Conservation (phyloP, 2,797 vertebrate species). For the Podargus strigoides region DNA sequence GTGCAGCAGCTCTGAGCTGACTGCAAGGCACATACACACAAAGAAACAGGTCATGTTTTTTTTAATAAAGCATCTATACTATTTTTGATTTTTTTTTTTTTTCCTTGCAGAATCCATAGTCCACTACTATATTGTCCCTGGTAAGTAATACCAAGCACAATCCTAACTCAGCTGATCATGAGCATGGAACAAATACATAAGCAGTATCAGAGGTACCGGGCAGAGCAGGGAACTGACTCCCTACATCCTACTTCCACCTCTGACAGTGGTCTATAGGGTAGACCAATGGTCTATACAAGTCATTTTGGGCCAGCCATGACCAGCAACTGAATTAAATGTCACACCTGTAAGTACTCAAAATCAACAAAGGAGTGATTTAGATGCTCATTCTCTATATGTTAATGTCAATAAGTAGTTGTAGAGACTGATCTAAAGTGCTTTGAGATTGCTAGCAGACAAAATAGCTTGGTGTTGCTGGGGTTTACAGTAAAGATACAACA, state of each 20-base stretch:
- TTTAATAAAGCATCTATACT: background rate
- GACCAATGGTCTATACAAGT: background rate
- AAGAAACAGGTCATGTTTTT: background rate
- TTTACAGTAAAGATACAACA: background rate
- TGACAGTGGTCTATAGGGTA: background rate
- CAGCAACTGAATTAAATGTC: background rate
- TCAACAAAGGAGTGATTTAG: background rate
- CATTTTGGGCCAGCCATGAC: background rate
- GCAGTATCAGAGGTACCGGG: background rate
- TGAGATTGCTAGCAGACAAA: background rate
- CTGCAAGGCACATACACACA: background rate
- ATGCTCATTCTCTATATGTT: background rate
- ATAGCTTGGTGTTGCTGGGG: background rate
- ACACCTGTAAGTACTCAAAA: background rate
- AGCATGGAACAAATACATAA: accelerated
- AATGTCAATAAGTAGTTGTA: background rate
- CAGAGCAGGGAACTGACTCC: background rate
- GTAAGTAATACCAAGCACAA: background rate
- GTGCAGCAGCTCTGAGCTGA: background rate
- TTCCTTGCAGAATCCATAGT: background rate
- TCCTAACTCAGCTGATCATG: background rate
- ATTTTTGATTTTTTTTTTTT: background rate
- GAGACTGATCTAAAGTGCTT: background rate
- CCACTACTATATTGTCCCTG: background rate
- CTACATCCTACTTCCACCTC: background rate